Percentiles rank a stretch among this genome's conserved stretches.
Evolutionary conservation across 2,888 invertebrate species (phyloP).

Genomic region (Dorcus parallelipipedus): DNA sequence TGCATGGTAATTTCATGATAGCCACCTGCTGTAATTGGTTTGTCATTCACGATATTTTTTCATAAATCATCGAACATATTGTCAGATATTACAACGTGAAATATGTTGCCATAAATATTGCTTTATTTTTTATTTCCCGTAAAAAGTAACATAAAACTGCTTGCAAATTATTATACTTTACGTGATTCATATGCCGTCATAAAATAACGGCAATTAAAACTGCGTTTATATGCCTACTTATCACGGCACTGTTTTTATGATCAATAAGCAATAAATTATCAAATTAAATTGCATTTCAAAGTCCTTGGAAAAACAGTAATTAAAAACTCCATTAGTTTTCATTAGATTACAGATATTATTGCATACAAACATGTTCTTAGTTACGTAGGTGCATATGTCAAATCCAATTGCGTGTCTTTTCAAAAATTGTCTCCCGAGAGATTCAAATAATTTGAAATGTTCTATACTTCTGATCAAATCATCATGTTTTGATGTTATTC

Average conservation of each 20-base stretch:
- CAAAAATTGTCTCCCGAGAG: too few species aligned
- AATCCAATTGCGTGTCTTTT: too few species aligned
- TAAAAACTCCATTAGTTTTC: too few species aligned
- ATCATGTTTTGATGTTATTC: too few species aligned
- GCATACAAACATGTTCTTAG: too few species aligned
- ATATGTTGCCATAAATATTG: slow-evolving; percentile 10
- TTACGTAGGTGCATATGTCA: too few species aligned
- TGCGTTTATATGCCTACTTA: slow-evolving; percentile 18
- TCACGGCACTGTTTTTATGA: slow-evolving; percentile 15
- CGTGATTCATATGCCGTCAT: slow-evolving; percentile 3
- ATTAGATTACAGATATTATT: too few species aligned
- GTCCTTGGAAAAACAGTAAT: not conserved
- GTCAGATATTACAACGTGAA: slow-evolving; percentile 12
- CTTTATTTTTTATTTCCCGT: not conserved
- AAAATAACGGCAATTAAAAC: slow-evolving; percentile 18
- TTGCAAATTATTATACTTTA: slow-evolving; percentile 3
- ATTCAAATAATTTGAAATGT: too few species aligned
- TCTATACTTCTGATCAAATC: too few species aligned
- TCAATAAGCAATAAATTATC: slow-evolving; percentile 17
- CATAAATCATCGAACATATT: slow-evolving; percentile 24
- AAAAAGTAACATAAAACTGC: too few species aligned
- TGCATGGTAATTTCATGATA: slow-evolving; percentile 38
- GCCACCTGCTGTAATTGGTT: slow-evolving; percentile 42
- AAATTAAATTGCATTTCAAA: slow-evolving; percentile 14
- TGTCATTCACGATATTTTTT: slow-evolving; percentile 35